phyloP scores from a whole-genome alignment of 2,797 vertebrate species.

The Onychomys leucogaster region DNA sequence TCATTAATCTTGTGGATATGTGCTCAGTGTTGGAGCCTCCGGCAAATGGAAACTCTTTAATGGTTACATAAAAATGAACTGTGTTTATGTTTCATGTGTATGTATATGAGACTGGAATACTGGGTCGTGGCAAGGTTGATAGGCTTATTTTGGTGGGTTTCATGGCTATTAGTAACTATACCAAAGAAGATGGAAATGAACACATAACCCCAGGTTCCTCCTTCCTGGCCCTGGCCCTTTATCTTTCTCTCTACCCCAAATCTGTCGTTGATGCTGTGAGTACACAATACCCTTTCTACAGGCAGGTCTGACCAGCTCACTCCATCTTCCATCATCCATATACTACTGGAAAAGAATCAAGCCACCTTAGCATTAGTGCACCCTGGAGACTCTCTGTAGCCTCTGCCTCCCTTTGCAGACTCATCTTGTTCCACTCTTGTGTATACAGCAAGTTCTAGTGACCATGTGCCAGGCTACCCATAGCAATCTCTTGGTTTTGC shows the following conservation, averaged over 20 bases:
- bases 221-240: neutral
- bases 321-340: neutral
- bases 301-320: neutral
- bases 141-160: slow-evolving; percentile 19
- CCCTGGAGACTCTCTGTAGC: neutral
- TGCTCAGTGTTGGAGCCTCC: neutral
- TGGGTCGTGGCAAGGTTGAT: neutral
- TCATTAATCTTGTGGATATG: slow-evolving; percentile 22
- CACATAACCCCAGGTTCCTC: neutral
- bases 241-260: neutral
- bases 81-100: slow-evolving; percentile 52
- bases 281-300: neutral
- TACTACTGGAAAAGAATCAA: neutral
- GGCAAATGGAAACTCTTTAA: slow-evolving; percentile 53
- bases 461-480: neutral
- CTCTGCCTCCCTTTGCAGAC: neutral
- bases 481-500: neutral
- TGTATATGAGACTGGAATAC: neutral
- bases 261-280: neutral
- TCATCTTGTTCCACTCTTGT: neutral
- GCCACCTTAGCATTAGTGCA: neutral
- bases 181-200: slow-evolving; percentile 18
- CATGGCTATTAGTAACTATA: neutral
- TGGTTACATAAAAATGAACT: slow-evolving; percentile 40
- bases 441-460: neutral